Conservation (phyloP, 2,113 vertebrate genomes). For the Cariama cristata region DNA sequence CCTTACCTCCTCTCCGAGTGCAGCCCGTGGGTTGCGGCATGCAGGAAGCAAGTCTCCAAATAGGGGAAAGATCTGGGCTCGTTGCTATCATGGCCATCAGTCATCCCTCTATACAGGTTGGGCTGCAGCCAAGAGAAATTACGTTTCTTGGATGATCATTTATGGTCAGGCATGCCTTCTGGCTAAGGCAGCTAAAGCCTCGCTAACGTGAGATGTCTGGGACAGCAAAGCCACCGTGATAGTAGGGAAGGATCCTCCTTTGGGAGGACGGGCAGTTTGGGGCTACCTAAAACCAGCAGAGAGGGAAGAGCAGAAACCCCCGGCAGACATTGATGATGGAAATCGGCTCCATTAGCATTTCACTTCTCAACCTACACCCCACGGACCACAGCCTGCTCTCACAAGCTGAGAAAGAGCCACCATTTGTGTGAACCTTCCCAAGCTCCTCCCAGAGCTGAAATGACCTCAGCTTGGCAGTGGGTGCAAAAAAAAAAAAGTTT, state of each 20-base stretch:
- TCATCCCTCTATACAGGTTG: not conserved
- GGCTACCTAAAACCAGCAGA: not conserved
- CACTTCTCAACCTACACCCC: not conserved
- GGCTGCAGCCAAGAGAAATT: not conserved
- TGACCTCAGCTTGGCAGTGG: not conserved
- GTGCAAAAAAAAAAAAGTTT: not conserved
- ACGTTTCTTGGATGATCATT: not conserved
- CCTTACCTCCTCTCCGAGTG: not conserved
- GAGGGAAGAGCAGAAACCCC: not conserved
- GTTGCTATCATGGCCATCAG: fast-evolving
- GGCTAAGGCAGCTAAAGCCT: not conserved
- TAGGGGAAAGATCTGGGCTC: not conserved
- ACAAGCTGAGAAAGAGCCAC: not conserved
- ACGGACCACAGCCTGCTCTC: not conserved
- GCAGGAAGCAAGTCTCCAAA: not conserved
- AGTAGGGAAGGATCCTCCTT: not conserved
- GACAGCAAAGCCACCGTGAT: fast-evolving
- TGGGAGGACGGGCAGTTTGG: fast-evolving
- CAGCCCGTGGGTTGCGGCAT: not conserved
- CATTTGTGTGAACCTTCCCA: not conserved
- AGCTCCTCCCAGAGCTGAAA: fast-evolving
- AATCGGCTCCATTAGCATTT: not conserved
- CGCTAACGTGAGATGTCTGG: fast-evolving
- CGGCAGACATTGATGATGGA: not conserved
- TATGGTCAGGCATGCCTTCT: not conserved